These are phyloP conservation scores for Tokudaia muenninki DNA, from an alignment of 2,797 vertebrate genomes.

Conservation along the genomic window DNA sequence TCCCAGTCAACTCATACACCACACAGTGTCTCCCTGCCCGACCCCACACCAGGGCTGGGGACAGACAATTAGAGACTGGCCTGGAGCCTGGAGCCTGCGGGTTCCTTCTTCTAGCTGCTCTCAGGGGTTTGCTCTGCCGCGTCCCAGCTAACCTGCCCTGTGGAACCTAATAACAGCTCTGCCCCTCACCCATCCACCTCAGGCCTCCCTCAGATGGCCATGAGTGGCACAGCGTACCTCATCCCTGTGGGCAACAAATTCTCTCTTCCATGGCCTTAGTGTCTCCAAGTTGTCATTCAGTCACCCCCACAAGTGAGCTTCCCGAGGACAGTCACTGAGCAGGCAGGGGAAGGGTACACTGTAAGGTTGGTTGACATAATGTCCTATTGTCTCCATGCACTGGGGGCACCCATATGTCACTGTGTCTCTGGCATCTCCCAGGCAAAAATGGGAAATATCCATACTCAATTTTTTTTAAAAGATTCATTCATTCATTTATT, in stretches of 20 bases:
- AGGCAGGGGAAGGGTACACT: neutral
- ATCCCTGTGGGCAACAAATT: neutral
- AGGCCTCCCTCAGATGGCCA: neutral
- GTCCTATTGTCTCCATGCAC: neutral
- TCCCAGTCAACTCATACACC: neutral
- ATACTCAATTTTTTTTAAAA: neutral
- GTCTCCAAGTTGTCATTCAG: neutral
- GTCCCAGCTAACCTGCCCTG: neutral
- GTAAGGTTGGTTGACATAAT: neutral
- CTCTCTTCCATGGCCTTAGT: neutral
- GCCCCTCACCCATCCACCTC: neutral
- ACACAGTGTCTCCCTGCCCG: neutral
- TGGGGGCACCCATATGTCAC: neutral
- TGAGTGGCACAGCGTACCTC: accelerated
- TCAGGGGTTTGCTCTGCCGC: neutral
- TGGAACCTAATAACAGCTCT: neutral
- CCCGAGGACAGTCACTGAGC: neutral
- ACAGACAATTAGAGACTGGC: neutral
- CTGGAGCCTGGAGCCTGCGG: neutral
- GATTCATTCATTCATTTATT: too few relatives aligned
- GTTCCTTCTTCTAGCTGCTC: neutral
- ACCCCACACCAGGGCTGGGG: neutral
- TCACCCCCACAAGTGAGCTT: neutral
- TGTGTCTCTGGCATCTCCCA: neutral
- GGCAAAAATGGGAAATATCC: neutral